These are phyloP conservation scores for Ormyrus nitidulus DNA, from an alignment of 2,888 invertebrate genomes.

Conservation along the genomic window DNA sequence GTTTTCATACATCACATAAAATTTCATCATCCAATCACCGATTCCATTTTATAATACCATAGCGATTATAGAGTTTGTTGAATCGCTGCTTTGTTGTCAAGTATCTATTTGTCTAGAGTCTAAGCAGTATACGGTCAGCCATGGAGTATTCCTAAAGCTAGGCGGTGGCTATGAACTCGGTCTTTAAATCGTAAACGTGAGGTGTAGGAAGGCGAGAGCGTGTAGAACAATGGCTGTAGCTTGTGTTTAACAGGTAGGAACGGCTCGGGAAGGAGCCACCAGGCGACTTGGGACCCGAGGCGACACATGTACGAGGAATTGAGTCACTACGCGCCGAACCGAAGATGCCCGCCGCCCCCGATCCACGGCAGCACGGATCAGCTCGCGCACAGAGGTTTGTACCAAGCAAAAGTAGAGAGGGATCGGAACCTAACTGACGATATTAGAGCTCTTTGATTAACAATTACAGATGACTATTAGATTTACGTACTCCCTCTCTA, in stretches of 20 bases:
- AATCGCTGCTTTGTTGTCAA: conserved; percentile 13
- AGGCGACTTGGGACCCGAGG: conserved; percentile 93
- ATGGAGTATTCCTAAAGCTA: too few relatives aligned
- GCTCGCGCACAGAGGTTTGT: conserved; percentile 74
- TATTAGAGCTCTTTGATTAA: background rate
- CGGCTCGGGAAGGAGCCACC: conserved; percentile 79
- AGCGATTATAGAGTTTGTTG: conserved; percentile 1
- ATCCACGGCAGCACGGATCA: conserved; percentile 78
- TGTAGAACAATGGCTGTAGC: conserved; percentile 70
- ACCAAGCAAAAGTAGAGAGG: conserved; percentile 55
- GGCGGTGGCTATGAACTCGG: too few relatives aligned
- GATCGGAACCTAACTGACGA: background rate
- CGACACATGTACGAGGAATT: conserved; percentile 94
- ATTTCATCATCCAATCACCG: conserved; percentile 6
- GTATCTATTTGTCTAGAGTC: conserved; percentile 13
- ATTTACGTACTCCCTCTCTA: background rate
- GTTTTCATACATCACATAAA: conserved; percentile 15
- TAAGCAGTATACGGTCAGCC: too few relatives aligned
- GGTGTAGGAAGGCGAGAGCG: conserved; percentile 14
- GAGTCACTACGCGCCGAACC: conserved; percentile 79
- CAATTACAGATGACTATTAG: too few relatives aligned
- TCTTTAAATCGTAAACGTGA: too few relatives aligned
- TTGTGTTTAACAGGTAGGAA: conserved; percentile 75
- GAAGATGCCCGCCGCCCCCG: conserved; percentile 77
- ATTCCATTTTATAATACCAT: conserved; percentile 10